Evolutionary conservation across 2,113 vertebrate genomes (phyloP), one percentile per base, ranked within the genome.

Genomic region (Morone chrysops): DNA sequence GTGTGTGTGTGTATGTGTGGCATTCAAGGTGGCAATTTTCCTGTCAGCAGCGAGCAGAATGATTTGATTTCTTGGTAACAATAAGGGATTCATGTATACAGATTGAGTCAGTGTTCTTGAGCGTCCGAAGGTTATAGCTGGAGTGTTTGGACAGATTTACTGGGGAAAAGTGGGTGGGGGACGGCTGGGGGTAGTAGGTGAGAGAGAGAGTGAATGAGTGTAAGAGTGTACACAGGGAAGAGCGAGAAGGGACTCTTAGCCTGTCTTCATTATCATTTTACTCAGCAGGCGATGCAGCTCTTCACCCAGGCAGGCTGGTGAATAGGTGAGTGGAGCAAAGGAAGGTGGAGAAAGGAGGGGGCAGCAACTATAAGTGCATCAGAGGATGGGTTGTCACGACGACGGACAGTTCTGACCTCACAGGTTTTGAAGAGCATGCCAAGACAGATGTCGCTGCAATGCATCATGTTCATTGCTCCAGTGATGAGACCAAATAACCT

Each of bases 71-170:
- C 80, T 83, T 62, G 74, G 81, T 81, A 86, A 90, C 84, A 90
- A 89, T 92, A 80, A 90, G 84, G 79, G 75, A 91, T 90, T 92
- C 82, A 70, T 92, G 83, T 92, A 84, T 84, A 85, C 84, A 90
- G 89, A 94, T 90, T 83, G 88, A 90, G 83, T 90, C 86, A 3
- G 82, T 86, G 89, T 90, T 93, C 80, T 88, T 90, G 72, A 93
- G 84, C 59, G 8, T 20, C 78, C 78, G 82, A 91, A 92, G 89
- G 91, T 93, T 94, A 90, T 75, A 69, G 88, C 87, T 45, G 70
- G 54, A 85, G 85, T 80, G 70, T 84, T 72, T 83, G 80, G 84
- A 78, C 69, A 90, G 82, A 92, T 87, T 87, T 86, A 86, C 75
- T 63, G 82, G 59, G 67, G 59, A 47, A 54, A 50, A 13, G 62